Conservation (phyloP, 2,797 vertebrate species). For the Acanthiza pusilla region DNA sequence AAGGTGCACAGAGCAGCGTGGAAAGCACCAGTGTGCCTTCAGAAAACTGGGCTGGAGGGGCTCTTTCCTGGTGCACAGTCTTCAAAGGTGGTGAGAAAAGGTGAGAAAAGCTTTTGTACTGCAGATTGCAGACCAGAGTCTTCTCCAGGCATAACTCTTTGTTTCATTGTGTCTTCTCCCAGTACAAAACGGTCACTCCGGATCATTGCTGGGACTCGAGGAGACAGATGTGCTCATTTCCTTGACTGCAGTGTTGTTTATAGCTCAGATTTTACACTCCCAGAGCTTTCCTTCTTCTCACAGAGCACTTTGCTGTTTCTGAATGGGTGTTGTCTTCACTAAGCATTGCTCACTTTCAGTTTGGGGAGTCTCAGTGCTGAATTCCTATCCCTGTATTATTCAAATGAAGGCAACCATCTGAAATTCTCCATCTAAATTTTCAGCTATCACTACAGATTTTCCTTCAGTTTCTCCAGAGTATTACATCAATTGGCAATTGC, state of each 20-base stretch:
- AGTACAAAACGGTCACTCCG: neutral
- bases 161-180: neutral
- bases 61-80: neutral
- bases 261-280: neutral
- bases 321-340: neutral
- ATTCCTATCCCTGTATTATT: neutral
- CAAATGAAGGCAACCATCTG: neutral
- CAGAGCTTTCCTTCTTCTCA: neutral
- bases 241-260: neutral
- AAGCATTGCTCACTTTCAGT: neutral
- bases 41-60: neutral
- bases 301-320: neutral
- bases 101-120: neutral
- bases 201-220: neutral
- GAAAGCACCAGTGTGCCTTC: neutral
- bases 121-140: neutral
- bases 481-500: neutral
- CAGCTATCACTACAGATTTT: neutral
- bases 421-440: neutral
- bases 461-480: neutral
- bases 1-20: neutral
- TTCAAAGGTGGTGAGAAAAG: neutral
- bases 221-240: neutral
- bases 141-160: neutral
- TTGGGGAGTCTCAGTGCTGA: neutral